Base-by-base conservation (phyloP, 53 echinoderm and acorn worm species). In the Arbacia lixula region DNA sequence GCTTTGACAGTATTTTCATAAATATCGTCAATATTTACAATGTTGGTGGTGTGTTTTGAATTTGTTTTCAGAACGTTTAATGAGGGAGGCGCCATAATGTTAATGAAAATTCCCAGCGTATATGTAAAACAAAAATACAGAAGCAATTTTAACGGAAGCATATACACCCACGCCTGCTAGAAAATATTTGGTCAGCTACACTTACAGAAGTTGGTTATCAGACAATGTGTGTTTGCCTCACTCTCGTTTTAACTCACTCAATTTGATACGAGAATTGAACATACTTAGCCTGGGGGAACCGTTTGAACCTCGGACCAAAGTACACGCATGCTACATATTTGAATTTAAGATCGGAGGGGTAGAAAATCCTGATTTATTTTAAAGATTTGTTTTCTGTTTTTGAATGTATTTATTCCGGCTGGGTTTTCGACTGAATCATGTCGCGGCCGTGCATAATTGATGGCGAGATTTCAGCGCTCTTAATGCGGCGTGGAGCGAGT, bases 361-460 rank as follows among this genome's bases (percentile, higher is more conserved):
- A n/a, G 51, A 74, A 74, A 77, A 77, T 77, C 78, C 58, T 77
- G 78, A 77, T 77, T 77, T 77, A 77, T 77, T 58, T 60, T 60
- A 77, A 77, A 56, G 78, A 77, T 58, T n/a, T 77, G 78, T 77
- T 77, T 46, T 75, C 26, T 58, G 57, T 38, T 77, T 56, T 25
- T 36, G 38, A 77, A 36, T 77, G 78, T 52, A 46, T 52, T 52
- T 74, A 69, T 53, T 74, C 74, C 52, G 74, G 20, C 54, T 33
- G 74, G 6, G 51, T 50, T 53, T 77, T 38, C 25, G 55, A 36
- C 78, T 77, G 78, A 77, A 57, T 77, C 58, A 77, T 77, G 74
- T 74, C 14, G 69, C 74, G 60, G 78, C 8, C 49, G 9, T 10
- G 78, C 78, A 77, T 77, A 77, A 77, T 77, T 77, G 49, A 77